These are phyloP conservation scores for Acanthisitta chloris DNA, from an alignment of 2,113 vertebrate genomes.

Conservation along the genomic window DNA sequence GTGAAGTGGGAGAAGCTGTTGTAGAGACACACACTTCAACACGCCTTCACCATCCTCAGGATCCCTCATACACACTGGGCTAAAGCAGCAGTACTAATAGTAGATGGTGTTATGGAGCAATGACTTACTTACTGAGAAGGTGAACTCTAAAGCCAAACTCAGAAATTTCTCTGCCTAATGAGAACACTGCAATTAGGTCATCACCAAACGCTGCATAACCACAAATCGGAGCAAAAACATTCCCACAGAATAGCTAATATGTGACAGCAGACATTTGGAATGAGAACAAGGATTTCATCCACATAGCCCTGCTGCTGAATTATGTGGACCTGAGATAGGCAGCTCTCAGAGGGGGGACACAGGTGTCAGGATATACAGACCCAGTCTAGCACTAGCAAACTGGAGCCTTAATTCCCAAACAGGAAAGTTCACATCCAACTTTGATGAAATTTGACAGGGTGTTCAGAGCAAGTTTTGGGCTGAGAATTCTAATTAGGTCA, in stretches of 20 bases:
- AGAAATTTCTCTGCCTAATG: not conserved
- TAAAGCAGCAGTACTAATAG: not conserved
- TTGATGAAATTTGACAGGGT: not conserved
- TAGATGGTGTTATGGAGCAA: not conserved
- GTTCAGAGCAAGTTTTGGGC: not conserved
- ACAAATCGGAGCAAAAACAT: not conserved
- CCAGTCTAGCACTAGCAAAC: not conserved
- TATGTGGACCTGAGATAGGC: not conserved
- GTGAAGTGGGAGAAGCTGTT: not conserved
- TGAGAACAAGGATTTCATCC: conserved; percentile 16
- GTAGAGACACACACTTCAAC: not conserved
- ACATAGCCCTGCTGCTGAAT: not conserved
- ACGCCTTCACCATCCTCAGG: not conserved
- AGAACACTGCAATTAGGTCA: conserved; percentile 3
- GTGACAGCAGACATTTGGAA: conserved; percentile 38
- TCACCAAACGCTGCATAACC: not conserved
- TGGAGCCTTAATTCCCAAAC: not conserved
- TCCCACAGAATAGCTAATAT: conserved; percentile 10
- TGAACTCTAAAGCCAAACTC: not conserved
- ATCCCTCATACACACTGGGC: not conserved
- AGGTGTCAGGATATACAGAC: not conserved
- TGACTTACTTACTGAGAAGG: not conserved
- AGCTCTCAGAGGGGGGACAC: not conserved
- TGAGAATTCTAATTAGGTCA: not conserved
- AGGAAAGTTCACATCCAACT: not conserved